These are phyloP conservation scores for Agelaius tricolor DNA, from an alignment of 2,113 vertebrate genomes.

Conservation along the genomic window DNA sequence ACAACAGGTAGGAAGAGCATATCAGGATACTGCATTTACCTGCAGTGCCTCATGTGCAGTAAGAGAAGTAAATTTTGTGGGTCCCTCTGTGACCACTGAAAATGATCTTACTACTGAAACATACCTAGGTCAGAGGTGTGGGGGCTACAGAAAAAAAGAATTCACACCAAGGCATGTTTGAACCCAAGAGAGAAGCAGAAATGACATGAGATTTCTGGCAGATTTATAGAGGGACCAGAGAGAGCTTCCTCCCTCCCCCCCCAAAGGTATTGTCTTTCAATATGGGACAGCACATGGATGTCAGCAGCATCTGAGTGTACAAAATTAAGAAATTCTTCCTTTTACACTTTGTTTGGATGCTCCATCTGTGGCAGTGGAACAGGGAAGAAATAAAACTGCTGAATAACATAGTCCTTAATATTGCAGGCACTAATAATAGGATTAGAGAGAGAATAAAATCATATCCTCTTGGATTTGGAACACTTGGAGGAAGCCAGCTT, in stretches of 20 bases:
- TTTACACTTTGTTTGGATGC: neutral
- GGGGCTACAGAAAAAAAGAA: neutral
- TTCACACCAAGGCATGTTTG: neutral
- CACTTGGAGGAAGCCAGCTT: constrained; percentile 14
- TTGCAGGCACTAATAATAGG: constrained; percentile 16
- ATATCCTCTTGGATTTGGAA: constrained; percentile 16
- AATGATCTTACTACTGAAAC: neutral
- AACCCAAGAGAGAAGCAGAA: neutral
- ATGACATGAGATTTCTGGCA: neutral
- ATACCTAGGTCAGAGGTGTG: neutral
- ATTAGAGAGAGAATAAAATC: constrained; percentile 19
- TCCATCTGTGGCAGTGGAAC: neutral
- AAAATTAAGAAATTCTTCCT: neutral
- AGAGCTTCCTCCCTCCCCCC: rapidly evolving
- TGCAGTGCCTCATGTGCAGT: neutral
- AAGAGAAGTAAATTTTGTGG: neutral
- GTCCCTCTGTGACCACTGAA: neutral
- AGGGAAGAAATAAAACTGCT: constrained; percentile 22
- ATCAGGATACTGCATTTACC: neutral
- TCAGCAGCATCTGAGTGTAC: neutral
- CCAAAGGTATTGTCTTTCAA: neutral
- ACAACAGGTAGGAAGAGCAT: neutral
- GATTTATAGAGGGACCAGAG: neutral
- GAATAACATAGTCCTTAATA: constrained; percentile 17
- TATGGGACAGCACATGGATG: neutral